Conservation (phyloP, 1,140 invertebrate species). For the silkworm (Bombyx mori) region DNA sequence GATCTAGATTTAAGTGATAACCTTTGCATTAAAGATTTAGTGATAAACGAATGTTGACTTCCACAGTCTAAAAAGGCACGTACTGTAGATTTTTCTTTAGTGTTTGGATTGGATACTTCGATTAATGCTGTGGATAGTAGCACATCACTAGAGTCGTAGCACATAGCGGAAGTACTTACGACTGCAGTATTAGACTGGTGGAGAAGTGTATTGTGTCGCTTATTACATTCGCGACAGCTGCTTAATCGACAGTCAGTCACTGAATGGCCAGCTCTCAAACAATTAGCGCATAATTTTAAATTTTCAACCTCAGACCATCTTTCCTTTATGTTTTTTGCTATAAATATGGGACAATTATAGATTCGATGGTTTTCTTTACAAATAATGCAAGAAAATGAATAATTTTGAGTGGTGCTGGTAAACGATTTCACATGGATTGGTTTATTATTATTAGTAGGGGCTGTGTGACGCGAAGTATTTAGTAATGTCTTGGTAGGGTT, state of each 20-base stretch:
- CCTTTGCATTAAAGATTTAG: conserved; percentile 13
- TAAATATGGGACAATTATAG: too few relatives aligned
- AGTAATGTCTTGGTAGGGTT: too few relatives aligned
- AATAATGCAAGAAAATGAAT: neutral
- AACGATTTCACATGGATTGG: too few relatives aligned
- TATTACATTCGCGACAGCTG: conserved; percentile 19
- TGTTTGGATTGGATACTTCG: conserved; percentile 20
- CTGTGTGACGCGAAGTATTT: too few relatives aligned
- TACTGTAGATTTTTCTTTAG: conserved; percentile 8
- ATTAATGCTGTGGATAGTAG: conserved; percentile 25
- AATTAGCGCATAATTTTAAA: conserved; percentile 22
- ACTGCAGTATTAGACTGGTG: conserved; percentile 1
- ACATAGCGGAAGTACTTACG: conserved; percentile 1
- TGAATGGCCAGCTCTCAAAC: conserved; percentile 15
- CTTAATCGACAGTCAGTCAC: conserved; percentile 15
- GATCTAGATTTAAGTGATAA: conserved; percentile 7
- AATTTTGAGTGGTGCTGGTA: too few relatives aligned
- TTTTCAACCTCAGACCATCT: conserved; percentile 11
- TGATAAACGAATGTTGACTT: conserved; percentile 26
- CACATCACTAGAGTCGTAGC: conserved; percentile 8
- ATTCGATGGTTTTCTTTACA: too few relatives aligned
- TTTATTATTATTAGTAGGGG: too few relatives aligned
- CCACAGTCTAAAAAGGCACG: conserved; percentile 21
- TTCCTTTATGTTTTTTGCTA: conserved; percentile 6
- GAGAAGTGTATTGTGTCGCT: conserved; percentile 16